Conservation (phyloP, 2,113 vertebrate species). For the sheep (Ovis aries) region DNA sequence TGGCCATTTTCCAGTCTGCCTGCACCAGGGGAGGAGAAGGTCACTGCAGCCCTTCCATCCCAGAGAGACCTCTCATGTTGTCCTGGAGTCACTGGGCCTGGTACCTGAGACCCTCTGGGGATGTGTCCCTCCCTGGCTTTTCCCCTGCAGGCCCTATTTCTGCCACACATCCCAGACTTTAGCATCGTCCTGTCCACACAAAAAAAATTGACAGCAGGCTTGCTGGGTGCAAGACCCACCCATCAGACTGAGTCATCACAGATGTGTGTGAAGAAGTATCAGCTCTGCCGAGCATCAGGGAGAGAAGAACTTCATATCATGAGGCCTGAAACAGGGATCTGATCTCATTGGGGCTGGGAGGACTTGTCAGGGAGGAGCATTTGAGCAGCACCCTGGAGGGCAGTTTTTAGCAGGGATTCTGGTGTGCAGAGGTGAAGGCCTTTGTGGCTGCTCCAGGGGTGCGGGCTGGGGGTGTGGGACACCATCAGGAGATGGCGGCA, state of each 20-base stretch:
- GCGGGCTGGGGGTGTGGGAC: accelerated
- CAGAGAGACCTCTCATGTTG: not conserved
- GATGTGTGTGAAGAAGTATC: too few species aligned
- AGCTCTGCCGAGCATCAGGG: not conserved
- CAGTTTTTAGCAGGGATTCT: not conserved
- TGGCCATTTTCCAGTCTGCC: not conserved
- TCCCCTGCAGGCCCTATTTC: too few species aligned
- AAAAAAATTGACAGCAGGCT: not conserved
- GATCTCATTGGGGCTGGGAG: not conserved
- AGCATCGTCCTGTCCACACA: too few species aligned
- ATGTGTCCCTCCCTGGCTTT: not conserved
- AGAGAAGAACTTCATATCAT: not conserved
- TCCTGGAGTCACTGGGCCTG: not conserved
- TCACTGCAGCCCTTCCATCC: accelerated
- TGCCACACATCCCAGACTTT: accelerated
- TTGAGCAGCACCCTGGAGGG: not conserved
- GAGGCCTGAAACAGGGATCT: not conserved
- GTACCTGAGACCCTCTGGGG: not conserved
- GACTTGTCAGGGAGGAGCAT: not conserved
- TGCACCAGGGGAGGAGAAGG: not conserved
- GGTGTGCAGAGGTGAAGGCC: not conserved
- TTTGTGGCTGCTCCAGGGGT: not conserved
- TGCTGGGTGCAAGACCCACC: accelerated
- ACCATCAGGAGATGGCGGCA: not conserved
- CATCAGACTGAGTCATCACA: not conserved